Evolutionary conservation across 2,797 vertebrate species (phyloP).

Genomic region (Paedocypris micromegethes): DNA sequence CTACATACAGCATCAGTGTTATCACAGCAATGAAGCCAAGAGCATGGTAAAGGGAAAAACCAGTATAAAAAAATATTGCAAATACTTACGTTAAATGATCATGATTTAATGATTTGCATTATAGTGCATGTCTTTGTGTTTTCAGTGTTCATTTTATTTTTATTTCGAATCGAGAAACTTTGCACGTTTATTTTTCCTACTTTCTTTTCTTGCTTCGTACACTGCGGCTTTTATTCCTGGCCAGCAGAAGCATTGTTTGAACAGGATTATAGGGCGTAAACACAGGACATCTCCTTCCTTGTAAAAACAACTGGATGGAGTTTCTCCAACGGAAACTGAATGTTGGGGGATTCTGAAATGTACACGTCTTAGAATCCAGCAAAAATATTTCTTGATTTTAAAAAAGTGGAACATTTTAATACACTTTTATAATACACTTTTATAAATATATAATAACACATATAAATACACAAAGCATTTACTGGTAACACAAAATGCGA

Average conservation of each 20-base stretch:
- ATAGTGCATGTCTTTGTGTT: no score
- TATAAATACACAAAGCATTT: no score
- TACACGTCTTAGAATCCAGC: not conserved
- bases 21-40: conserved; percentile 81
- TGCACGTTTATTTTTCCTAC: not conserved
- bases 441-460: no score
- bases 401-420: no score
- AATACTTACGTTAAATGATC: no score
- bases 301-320: conserved; percentile 1
- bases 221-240: not conserved
- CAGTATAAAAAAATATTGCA: not conserved
- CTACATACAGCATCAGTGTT: conserved; percentile 92
- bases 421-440: no score
- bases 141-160: no score
- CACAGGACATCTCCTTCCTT: conserved; percentile 24
- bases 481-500: no score
- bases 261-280: conserved; percentile 6
- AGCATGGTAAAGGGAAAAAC: conserved; percentile 58
- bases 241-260: conserved; percentile 2
- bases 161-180: not conserved
- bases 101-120: no score
- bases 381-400: no score
- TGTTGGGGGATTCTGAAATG: not conserved
- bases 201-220: not conserved
- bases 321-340: conserved; percentile 7